Percentiles rank a stretch among this genome's conserved stretches.
Evolutionary conservation across 2,888 invertebrate genomes (phyloP).

Genomic region (Napeogenes sylphis): DNA sequence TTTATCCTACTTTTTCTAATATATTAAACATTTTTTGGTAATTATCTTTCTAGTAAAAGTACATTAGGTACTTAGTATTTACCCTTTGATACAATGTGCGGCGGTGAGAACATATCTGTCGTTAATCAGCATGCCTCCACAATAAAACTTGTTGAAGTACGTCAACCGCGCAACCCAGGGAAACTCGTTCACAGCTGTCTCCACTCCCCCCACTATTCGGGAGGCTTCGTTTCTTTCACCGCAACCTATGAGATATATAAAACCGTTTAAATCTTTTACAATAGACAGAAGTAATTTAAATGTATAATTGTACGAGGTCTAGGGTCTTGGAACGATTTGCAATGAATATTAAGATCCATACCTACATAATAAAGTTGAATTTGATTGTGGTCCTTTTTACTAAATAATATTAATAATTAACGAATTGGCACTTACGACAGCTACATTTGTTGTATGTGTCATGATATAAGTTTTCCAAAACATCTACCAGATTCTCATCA

Average conservation of each 20-base stretch:
- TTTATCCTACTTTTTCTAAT: too few relatives aligned
- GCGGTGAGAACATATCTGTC: constrained; percentile 92
- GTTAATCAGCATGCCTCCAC: constrained; percentile 91
- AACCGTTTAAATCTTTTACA: too few relatives aligned
- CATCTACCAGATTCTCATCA: constrained; percentile 24
- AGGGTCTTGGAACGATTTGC: too few relatives aligned
- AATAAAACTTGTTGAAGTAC: constrained; percentile 92
- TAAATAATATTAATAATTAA: too few relatives aligned
- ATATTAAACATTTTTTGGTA: too few relatives aligned
- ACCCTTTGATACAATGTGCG: constrained; percentile 94
- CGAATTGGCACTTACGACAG: constrained; percentile 55
- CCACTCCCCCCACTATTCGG: constrained; percentile 89
- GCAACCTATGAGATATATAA: constrained; percentile 77
- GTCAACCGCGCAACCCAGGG: constrained; percentile 94
- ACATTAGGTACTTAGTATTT: constrained; percentile 22
- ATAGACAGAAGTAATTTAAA: too few relatives aligned
- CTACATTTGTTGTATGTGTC: constrained; percentile 42
- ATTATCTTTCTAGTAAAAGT: not conserved
- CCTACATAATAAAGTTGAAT: too few relatives aligned
- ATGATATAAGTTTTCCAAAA: constrained; percentile 32
- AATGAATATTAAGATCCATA: too few relatives aligned
- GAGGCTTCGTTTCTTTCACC: constrained; percentile 90
- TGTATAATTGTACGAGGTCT: too few relatives aligned
- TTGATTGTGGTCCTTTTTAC: too few relatives aligned
- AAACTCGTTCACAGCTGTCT: constrained; percentile 87